phyloP scores from a whole-genome alignment of 1,140 invertebrate genomes.

The Psix sp. region DNA sequence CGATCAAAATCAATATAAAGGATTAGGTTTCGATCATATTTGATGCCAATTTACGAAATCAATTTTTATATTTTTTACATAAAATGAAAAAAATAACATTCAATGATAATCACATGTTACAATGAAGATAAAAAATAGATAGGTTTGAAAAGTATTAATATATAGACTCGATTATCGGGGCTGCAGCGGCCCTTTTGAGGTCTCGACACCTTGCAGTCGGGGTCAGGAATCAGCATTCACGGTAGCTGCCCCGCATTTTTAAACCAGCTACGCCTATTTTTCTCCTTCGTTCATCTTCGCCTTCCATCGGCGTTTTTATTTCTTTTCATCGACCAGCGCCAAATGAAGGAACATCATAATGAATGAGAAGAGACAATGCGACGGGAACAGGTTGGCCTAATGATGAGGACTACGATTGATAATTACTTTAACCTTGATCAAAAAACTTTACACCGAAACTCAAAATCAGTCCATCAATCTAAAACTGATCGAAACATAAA shows the following conservation, averaged over 20 bases:
- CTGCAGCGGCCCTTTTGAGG: conserved; percentile 69
- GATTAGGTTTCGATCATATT: too few relatives aligned
- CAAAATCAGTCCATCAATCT: not conserved
- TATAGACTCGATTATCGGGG: conserved; percentile 55
- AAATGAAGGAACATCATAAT: conserved; percentile 60
- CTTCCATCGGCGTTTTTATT: conserved; percentile 27
- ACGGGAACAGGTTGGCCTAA: conserved; percentile 60
- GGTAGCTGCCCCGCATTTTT: conserved; percentile 64
- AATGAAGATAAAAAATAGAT: not conserved
- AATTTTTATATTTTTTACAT: too few relatives aligned
- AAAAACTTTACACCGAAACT: not conserved
- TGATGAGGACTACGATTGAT: conserved; percentile 65
- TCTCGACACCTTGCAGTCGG: conserved; percentile 64
- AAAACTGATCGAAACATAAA: not conserved
- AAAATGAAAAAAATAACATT: too few relatives aligned
- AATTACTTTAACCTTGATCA: conserved; percentile 44
- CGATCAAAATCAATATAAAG: too few relatives aligned
- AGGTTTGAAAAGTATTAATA: not conserved
- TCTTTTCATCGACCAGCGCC: conserved; percentile 44
- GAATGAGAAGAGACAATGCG: conserved; percentile 68
- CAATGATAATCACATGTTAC: too few relatives aligned
- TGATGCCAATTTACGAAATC: too few relatives aligned
- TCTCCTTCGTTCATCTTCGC: conserved; percentile 13
- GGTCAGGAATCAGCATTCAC: conserved; percentile 68
- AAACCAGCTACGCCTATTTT: conserved; percentile 45